Conservation (phyloP, 2,113 vertebrate genomes). For the Herpailurus yagouaroundi region DNA sequence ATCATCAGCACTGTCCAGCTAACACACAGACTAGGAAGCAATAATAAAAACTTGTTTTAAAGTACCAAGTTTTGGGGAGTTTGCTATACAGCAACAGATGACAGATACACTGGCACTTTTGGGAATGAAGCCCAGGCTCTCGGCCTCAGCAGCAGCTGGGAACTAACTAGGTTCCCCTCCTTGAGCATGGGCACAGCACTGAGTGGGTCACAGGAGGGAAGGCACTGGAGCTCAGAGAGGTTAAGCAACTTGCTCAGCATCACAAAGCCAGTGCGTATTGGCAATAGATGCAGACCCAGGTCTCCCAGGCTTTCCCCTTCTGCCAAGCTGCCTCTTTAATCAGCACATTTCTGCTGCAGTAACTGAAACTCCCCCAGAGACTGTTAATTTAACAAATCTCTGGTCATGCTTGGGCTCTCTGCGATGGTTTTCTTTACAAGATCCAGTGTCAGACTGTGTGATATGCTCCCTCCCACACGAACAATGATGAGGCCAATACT, state of each 20-base stretch:
- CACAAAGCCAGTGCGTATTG: neutral
- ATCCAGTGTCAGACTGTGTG: slow-evolving; percentile 79
- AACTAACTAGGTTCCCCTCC: neutral
- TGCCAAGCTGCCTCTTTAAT: neutral
- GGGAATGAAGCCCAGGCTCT: neutral
- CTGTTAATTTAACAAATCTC: slow-evolving; percentile 86
- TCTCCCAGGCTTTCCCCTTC: neutral
- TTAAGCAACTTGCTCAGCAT: neutral
- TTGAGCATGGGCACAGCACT: neutral
- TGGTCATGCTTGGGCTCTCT: slow-evolving; percentile 84
- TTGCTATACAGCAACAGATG: neutral
- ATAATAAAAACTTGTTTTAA: neutral
- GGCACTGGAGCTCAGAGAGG: neutral
- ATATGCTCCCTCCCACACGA: slow-evolving; percentile 47
- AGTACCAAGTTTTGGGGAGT: neutral
- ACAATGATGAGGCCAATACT: slow-evolving; percentile 69
- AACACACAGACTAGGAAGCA: neutral
- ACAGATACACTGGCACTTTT: neutral
- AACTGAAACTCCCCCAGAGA: slow-evolving; percentile 89
- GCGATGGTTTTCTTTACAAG: slow-evolving; percentile 76
- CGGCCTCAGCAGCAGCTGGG: neutral
- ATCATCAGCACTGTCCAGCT: neutral
- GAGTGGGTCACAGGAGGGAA: neutral
- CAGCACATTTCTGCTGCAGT: slow-evolving; percentile 84
- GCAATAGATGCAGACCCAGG: neutral